Conservation (phyloP, 2,113 vertebrate genomes). For the Oryctolagus cuniculus region mOryCun1.1 NC_091437.1:13912501-13913000, state of each 20-base stretch:
- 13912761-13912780: background rate
- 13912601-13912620: background rate
- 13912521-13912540: slow-evolving; percentile 22
- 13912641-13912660: too few species aligned
- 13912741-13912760: background rate
- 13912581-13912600: background rate
- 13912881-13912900: background rate
- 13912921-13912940: background rate
- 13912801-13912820: background rate
- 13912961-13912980: background rate
- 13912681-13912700: background rate
- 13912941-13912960: background rate
- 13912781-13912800: background rate
- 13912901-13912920: background rate
- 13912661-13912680: background rate
- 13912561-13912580: background rate
- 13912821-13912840: background rate
- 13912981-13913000: background rate
- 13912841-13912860: background rate
- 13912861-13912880: background rate
- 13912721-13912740: background rate
- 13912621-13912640: rapidly evolving
- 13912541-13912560: background rate
- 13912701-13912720: background rate
- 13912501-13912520: background rate